A percentile compares a stretch with the other conserved stretches of the same genome.
Evolutionary conservation across 2,888 invertebrate species (phyloP).

Genomic region (Xestia c-nigrum): DNA sequence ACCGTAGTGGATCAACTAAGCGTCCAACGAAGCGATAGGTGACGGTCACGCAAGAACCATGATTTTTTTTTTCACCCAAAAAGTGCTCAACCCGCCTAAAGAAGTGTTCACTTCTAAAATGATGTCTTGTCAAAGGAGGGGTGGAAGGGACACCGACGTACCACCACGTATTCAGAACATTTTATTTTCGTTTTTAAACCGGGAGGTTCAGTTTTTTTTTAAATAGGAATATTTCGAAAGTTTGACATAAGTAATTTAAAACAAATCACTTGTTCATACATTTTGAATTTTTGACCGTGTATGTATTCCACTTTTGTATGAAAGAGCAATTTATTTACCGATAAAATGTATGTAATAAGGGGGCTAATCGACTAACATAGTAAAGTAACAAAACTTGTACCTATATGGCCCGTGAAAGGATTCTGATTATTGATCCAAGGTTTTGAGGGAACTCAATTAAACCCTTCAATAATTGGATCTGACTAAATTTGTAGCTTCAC

Average conservation of each 20-base stretch:
- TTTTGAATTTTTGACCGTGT: not conserved
- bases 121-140: no score
- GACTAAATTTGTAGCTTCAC: slow-evolving; percentile 45
- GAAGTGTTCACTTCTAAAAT: no score
- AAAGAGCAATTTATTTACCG: not conserved
- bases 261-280: no score
- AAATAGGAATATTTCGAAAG: no score
- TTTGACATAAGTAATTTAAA: no score
- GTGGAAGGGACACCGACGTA: not conserved
- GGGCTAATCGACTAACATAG: not conserved
- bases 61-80: no score
- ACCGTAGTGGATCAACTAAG: no score
- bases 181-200: no score
- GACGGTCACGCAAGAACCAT: no score
- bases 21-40: no score
- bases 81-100: no score
- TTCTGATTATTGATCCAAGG: slow-evolving; percentile 53
- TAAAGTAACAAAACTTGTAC: not conserved
- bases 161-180: not conserved
- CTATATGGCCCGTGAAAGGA: slow-evolving; percentile 19
- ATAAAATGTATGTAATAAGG: not conserved
- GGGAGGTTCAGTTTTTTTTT: no score
- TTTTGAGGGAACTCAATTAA: slow-evolving; percentile 56
- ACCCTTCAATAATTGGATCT: slow-evolving; percentile 42
- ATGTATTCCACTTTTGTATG: not conserved